Conservation (phyloP, 2,797 vertebrate genomes). For the Xenentodon cancila region DNA sequence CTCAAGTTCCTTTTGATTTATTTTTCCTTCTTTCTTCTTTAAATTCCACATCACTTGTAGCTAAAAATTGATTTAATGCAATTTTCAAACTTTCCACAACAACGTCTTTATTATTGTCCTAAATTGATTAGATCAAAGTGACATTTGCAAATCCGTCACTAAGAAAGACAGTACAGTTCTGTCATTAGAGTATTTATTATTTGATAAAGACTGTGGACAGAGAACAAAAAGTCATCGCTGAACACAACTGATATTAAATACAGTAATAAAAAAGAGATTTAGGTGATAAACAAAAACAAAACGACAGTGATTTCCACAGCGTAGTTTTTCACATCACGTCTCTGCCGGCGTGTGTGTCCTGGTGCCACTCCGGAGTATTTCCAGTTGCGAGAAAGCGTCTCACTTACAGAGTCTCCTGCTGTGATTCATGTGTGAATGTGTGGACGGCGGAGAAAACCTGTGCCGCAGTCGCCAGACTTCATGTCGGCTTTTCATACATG, state of each 20-base stretch:
- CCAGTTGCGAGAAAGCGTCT: constrained; percentile 7
- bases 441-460: neutral
- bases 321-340: neutral
- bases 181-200: neutral
- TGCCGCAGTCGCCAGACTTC: neutral
- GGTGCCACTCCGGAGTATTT: neutral
- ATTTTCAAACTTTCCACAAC: no score
- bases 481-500: neutral
- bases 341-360: neutral
- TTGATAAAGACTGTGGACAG: no score
- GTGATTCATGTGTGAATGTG: neutral
- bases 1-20: no score
- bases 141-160: neutral
- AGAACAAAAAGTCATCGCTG: no score
- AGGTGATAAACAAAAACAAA: constrained; percentile 9
- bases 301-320: neutral
- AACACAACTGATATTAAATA: no score
- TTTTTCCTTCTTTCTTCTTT: no score
- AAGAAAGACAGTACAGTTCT: neutral
- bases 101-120: no score
- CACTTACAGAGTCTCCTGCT: neutral
- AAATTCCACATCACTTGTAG: no score
- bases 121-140: neutral
- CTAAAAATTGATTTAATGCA: no score
- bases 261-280: no score